Evolutionary conservation across 2,797 vertebrate species (phyloP).

Genomic region (Eulemur rubriventer): DNA sequence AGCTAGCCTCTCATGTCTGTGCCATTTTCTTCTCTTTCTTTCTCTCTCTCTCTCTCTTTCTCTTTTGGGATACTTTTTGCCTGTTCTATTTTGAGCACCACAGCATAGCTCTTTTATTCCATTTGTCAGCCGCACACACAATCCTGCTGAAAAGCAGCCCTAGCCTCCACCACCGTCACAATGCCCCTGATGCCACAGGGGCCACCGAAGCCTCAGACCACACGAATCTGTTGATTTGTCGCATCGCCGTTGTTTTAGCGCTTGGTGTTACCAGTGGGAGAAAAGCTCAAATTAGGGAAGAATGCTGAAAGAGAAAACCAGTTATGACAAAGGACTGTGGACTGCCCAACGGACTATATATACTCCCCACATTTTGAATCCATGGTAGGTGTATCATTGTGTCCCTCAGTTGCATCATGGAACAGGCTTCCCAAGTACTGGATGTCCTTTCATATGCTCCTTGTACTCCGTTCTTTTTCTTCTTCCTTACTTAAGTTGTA

Average conservation of each 20-base stretch:
- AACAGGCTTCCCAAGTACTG: background rate
- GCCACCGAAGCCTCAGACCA: background rate
- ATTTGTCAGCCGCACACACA: conserved; percentile 55
- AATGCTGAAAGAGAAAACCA: conserved; percentile 5
- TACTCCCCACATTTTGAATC: background rate
- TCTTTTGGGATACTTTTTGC: conserved; percentile 46
- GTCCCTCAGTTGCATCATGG: background rate
- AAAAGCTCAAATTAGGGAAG: background rate
- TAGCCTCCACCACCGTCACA: background rate
- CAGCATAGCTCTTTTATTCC: conserved; percentile 66
- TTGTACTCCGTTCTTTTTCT: background rate
- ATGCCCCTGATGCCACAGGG: conserved; percentile 14
- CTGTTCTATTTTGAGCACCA: conserved; percentile 63
- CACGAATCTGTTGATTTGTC: conserved; percentile 34
- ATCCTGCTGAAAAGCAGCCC: conserved; percentile 65
- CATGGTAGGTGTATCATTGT: background rate
- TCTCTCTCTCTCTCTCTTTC: background rate
- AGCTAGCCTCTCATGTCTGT: conserved; percentile 69
- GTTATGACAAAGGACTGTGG: background rate
- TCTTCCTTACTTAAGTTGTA: background rate
- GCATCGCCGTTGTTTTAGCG: conserved; percentile 57
- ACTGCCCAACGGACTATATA: fast-evolving
- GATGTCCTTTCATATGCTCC: fast-evolving
- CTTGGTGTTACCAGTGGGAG: conserved; percentile 28
- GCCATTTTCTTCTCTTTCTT: conserved; percentile 40